Conservation (phyloP, 2,797 vertebrate genomes). For the Etheostoma perlongum region DNA sequence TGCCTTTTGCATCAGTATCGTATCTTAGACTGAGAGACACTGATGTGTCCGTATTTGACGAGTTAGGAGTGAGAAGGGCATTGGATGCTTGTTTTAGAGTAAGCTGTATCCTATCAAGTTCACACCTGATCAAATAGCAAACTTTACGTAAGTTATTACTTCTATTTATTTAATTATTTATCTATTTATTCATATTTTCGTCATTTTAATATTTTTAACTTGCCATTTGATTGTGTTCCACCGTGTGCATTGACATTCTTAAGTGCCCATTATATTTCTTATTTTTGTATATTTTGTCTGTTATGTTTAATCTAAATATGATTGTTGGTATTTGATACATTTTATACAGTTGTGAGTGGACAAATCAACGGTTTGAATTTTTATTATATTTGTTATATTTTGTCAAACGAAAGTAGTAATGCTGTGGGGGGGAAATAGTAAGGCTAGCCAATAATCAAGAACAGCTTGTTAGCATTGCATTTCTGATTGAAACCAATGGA, state of each 20-base stretch:
- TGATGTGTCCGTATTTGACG: no score
- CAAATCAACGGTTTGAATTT: conserved; percentile 2
- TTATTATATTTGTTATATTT: not conserved
- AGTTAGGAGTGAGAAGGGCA: no score
- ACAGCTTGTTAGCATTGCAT: not conserved
- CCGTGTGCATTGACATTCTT: conserved; percentile 69
- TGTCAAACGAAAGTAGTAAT: conserved; percentile 1
- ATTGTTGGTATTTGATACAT: conserved; percentile 42
- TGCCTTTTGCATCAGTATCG: no score
- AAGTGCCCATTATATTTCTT: conserved; percentile 70
- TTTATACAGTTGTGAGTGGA: conserved; percentile 36
- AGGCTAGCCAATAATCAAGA: conserved; percentile 9
- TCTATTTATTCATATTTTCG: conserved; percentile 4
- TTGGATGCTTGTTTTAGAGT: conserved; percentile 3
- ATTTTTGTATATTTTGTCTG: conserved; percentile 48
- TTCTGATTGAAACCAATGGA: conserved; percentile 10
- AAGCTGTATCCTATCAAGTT: conserved; percentile 20
- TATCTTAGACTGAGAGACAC: no score
- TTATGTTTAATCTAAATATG: conserved; percentile 39
- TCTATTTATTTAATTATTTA: conserved; percentile 37
- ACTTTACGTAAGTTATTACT: conserved; percentile 13
- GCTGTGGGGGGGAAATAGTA: not conserved
- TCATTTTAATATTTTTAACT: conserved; percentile 26
- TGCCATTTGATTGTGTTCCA: conserved; percentile 73
- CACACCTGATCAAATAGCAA: not conserved